These are phyloP conservation scores for Halictus quadricinctus DNA, from an alignment of 2,888 invertebrate species.

Conservation along the genomic window DNA sequence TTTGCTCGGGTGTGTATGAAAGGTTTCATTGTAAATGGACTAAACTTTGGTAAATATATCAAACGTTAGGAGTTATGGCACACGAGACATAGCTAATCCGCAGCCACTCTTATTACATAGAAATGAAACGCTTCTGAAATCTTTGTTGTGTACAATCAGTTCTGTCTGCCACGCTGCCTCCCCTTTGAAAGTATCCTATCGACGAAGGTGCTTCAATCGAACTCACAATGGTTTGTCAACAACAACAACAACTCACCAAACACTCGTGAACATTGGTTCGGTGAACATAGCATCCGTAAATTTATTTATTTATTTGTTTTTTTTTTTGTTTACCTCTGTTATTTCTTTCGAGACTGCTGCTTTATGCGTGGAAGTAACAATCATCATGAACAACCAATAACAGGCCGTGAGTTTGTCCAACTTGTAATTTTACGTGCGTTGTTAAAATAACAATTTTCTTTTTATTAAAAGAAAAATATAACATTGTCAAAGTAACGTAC, in stretches of 20 bases:
- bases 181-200: neutral
- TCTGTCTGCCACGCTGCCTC: neutral
- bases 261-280: constrained; percentile 38
- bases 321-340: neutral
- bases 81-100: constrained; percentile 63
- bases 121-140: constrained; percentile 47
- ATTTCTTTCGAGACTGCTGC: constrained; percentile 1
- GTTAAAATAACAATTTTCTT: neutral
- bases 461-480: neutral
- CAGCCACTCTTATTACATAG: constrained; percentile 53
- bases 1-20: constrained; percentile 75
- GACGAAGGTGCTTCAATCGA: constrained; percentile 21
- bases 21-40: constrained; percentile 73
- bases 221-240: constrained; percentile 16
- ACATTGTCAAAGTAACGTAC: neutral
- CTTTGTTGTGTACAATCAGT: constrained; percentile 32
- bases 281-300: constrained; percentile 17
- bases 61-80: constrained; percentile 76
- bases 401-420: neutral
- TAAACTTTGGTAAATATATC: constrained; percentile 75
- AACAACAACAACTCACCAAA: constrained; percentile 8
- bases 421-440: neutral
- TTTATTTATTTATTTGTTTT: neutral
- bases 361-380: neutral
- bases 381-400: too few species aligned